These are phyloP conservation scores for Oopsacas minuta DNA, from an alignment of 37 sponge, comb jelly and placozoan species.

Conservation along the genomic window DNA sequence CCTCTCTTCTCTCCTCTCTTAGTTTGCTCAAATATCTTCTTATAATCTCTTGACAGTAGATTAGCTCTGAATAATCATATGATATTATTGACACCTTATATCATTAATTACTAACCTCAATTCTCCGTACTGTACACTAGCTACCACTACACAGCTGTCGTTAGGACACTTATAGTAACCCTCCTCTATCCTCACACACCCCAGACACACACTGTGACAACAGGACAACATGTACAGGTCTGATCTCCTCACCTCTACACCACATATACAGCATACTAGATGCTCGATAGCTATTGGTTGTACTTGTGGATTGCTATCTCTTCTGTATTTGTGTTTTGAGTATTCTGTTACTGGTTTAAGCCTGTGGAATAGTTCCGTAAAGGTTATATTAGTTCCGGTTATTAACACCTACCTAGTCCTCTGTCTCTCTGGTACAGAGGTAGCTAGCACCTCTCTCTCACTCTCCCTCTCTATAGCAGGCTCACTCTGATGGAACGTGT, in stretches of 20 bases:
- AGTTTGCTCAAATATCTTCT: not conserved
- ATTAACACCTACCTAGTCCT: too few relatives aligned
- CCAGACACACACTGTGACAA: not conserved
- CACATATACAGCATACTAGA: not conserved
- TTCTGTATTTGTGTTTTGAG: not conserved
- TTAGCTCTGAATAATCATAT: not conserved
- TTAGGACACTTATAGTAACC: not conserved
- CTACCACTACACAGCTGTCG: not conserved
- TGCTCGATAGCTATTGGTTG: not conserved
- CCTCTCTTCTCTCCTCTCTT: not conserved
- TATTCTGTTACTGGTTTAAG: too few relatives aligned
- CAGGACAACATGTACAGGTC: not conserved
- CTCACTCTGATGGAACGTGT: not conserved
- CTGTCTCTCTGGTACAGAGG: not conserved
- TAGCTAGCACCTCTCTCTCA: too few relatives aligned
- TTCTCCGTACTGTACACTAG: not conserved
- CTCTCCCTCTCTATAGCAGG: too few relatives aligned
- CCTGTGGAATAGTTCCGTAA: too few relatives aligned
- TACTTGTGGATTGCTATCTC: not conserved
- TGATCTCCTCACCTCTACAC: not conserved
- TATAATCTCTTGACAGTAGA: not conserved
- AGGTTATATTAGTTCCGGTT: too few relatives aligned
- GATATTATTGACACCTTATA: not conserved
- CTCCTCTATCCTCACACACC: not conserved
- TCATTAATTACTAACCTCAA: not conserved